Base-by-base conservation (phyloP, 2,888 invertebrate species). In the Lordiphosa fenestrarum region DNA sequence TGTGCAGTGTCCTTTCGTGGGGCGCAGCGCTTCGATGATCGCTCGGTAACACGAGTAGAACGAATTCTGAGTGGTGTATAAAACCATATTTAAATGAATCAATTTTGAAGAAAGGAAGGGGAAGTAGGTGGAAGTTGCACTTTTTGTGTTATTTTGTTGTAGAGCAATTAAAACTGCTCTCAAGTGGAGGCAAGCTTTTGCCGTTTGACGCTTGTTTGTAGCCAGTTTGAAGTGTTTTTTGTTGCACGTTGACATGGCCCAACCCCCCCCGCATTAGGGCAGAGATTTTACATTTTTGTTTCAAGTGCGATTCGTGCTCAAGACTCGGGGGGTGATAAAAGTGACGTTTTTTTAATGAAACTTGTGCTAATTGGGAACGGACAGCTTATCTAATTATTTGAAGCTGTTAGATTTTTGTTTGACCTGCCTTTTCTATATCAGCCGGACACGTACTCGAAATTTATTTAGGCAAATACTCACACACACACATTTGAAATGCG, bases 21-120 rank as follows among this genome's bases (percentile, higher is more conserved):
- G 60, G 46, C 42, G 50, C 54, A 35, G 68, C 42, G 52, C 69
- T 81, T 78, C 83, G 85, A 82, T 82, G 83, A 80, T 84, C 85
- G 85, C 83, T 80, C 85, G 80, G 80, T 80, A 49, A 66, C 36
- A 62, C 74, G 83, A 57, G 74, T 72, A 80, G 59, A 69, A 60
- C 85, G 80, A 80, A 82, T 78, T 80, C 80, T 80, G 85, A 84
- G 85, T 82, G 80, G 80, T 73, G 46, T 37, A 42, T 9, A 30
- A 25, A 30, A 30, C 48, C 35, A 23, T 30, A 7, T 48, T 30
- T 71, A 10, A 52, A 25, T 3, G 2, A 71, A 78, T 84, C n/a
- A 55, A 84, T 78, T 47, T 36, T 0, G 60, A 30, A n/a, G 2
- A 6, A 3, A 42, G 15, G 10, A 13, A 6, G 9, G 15, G 30